Evolutionary conservation across 2,888 invertebrate species (phyloP).

Genomic region (Brachylomia viminalis): DNA sequence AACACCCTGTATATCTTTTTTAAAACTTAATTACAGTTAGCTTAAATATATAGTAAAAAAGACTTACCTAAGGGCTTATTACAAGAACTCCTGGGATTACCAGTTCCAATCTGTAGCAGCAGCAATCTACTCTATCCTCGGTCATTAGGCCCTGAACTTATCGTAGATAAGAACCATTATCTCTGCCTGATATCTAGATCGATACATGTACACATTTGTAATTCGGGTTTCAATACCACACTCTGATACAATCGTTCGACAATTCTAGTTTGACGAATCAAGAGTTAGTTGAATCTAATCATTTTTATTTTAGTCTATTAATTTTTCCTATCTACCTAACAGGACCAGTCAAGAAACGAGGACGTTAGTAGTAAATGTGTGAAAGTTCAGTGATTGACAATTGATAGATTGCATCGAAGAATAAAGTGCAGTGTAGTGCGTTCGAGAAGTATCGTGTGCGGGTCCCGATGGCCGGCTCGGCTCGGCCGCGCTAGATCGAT

Average conservation of each 20-base stretch:
- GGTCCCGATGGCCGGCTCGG: slow-evolving; percentile 77
- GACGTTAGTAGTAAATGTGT: slow-evolving; percentile 55
- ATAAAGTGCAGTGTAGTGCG: slow-evolving; percentile 76
- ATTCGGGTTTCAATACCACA: slow-evolving; percentile 65
- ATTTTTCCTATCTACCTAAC: slow-evolving; percentile 20
- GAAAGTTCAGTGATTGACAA: slow-evolving; percentile 58
- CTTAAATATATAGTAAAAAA: slow-evolving; percentile 2
- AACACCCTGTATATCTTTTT: no score
- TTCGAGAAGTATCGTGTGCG: slow-evolving; percentile 63
- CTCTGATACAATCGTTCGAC: slow-evolving; percentile 36
- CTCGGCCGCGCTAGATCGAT: slow-evolving; percentile 86
- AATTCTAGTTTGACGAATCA: slow-evolving; percentile 27
- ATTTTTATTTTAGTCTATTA: neutral
- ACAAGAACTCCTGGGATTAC: slow-evolving; percentile 29
- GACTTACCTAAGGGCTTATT: slow-evolving; percentile 11
- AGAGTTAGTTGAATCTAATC: neutral
- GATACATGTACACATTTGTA: slow-evolving; percentile 74
- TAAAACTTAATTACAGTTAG: neutral
- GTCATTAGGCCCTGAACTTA: slow-evolving; percentile 76
- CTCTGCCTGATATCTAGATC: slow-evolving; percentile 78
- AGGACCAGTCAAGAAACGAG: slow-evolving; percentile 41
- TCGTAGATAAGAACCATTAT: slow-evolving; percentile 78
- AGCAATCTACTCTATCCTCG: slow-evolving; percentile 65
- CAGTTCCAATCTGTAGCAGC: slow-evolving; percentile 61
- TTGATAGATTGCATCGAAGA: slow-evolving; percentile 49